Base-by-base conservation (phyloP, 1,140 invertebrate species). In the Yoshiicerus persimilis region DNA sequence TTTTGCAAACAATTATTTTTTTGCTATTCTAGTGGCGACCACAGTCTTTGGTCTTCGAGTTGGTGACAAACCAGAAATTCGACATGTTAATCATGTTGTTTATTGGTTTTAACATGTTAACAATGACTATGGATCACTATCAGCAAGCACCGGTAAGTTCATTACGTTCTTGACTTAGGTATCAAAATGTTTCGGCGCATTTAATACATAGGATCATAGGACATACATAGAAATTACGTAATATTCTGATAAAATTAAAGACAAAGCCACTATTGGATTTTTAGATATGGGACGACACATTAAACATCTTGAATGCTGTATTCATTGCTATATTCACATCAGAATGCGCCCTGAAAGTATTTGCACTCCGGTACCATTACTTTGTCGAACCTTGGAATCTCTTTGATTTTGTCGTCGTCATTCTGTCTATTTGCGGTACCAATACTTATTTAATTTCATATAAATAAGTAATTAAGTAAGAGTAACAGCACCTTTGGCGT, bases 21-120 rank as follows among this genome's bases (percentile, higher is more conserved):
- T 2, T 13, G 34, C 89, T 87, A 86, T 56, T 95, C 41, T 94
- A 99, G 98, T 98, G 98, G 96, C 96, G 96, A 93, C 96, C 97
- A 84, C 97, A 99, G 95, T 97, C 96, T 87, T 96, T 99, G 91
- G 96, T 99, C 90, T 99, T 99, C 93, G 97, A 99, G 94, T 96
- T 99, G 92, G 97, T 98, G 90, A 98, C 97, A 87, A 97, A 98
- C 94, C 98, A 99, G 93, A 99, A 99, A 94, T 99, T 99, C 94
- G 98, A 99, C 94, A 99, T 99, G 96, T 95, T 98, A 91, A 99
- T 99, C 93, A 99, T 99, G 98, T 95, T 99, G 93, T 98, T 99
- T 93, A 99, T 99, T 92, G 97, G 97, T 91, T 93, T 99, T 88
- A 99, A 99, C 94, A 99, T 99, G 98, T 94, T 99, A 90, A 98